Conservation (phyloP, 2,797 vertebrate genomes). For the Melanotaenia pygmaea region DNA sequence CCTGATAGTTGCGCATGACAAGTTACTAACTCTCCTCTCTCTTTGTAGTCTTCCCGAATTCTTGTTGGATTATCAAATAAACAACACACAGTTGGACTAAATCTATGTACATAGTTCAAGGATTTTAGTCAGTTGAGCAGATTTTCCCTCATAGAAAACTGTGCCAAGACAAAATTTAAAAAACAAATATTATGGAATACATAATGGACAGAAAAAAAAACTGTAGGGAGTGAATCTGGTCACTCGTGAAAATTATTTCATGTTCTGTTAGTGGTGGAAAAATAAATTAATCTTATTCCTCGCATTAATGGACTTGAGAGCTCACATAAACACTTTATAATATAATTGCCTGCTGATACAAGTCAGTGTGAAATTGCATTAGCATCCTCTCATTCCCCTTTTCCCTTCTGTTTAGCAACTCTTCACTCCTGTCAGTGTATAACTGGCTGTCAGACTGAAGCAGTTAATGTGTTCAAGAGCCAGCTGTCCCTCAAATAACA, state of each 20-base stretch:
- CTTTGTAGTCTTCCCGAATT: background rate
- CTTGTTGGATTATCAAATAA: conserved; percentile 7
- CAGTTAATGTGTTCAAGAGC: conserved; percentile 72
- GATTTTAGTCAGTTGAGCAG: background rate
- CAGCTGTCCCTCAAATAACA: conserved; percentile 83
- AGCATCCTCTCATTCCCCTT: conserved; percentile 31
- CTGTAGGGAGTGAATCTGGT: conserved; percentile 16
- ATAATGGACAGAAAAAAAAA: conserved; percentile 2
- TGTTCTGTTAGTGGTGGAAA: conserved; percentile 28
- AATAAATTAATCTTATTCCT: conserved; percentile 32
- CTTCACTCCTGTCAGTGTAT: conserved; percentile 39
- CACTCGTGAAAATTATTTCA: conserved; percentile 27
- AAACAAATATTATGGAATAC: conserved; percentile 1
- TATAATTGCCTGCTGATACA: conserved; percentile 25
- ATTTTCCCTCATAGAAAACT: background rate
- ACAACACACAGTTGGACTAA: background rate
- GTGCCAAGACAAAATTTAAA: too few relatives aligned
- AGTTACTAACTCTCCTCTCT: conserved; percentile 4
- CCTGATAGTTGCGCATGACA: conserved; percentile 26
- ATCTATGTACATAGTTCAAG: background rate
- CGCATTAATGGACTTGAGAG: conserved; percentile 26
- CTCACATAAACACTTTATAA: conserved; percentile 47
- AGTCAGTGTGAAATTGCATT: conserved; percentile 62
- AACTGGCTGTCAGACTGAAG: conserved; percentile 54
- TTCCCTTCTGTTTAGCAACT: conserved; percentile 29